Evolutionary conservation across 2,113 vertebrate genomes (phyloP).

Genomic region (Neogale vison): DNA sequence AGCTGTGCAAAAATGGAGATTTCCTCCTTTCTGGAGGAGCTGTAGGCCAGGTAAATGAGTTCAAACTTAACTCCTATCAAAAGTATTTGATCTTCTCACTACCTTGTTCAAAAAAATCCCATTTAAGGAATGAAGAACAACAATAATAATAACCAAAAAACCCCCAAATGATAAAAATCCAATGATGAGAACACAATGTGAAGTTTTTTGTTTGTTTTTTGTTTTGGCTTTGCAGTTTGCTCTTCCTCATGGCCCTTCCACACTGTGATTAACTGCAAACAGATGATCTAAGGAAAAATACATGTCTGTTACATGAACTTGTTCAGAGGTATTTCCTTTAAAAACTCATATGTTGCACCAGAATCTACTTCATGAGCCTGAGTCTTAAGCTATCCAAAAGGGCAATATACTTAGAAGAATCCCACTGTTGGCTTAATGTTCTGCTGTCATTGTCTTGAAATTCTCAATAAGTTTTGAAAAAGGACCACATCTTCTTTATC

Average conservation of each 20-base stretch:
- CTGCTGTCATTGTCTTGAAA: not conserved
- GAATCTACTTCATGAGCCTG: not conserved
- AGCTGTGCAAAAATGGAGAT: slow-evolving; percentile 55
- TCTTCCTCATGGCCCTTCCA: not conserved
- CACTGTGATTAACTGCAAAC: not conserved
- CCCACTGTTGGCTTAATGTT: not conserved
- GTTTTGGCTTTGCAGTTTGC: not conserved
- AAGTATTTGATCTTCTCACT: not conserved
- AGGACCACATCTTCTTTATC: too few relatives aligned
- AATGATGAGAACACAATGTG: not conserved
- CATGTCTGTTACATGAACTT: not conserved
- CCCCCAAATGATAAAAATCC: not conserved
- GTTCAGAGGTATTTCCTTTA: not conserved
- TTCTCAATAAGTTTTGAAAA: too few relatives aligned
- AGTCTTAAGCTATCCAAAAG: not conserved
- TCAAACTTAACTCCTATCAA: not conserved
- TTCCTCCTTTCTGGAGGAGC: not conserved
- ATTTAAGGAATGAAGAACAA: not conserved
- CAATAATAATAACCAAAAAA: not conserved
- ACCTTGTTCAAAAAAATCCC: not conserved
- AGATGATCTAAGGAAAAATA: not conserved
- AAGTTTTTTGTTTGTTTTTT: not conserved
- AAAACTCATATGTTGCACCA: not conserved
- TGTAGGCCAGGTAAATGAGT: not conserved
- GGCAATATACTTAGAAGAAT: not conserved